Percentiles rank a stretch among this genome's conserved stretches.
Evolutionary conservation across 1,140 invertebrate genomes (phyloP).

Genomic region (Marisa cornuarietis): DNA sequence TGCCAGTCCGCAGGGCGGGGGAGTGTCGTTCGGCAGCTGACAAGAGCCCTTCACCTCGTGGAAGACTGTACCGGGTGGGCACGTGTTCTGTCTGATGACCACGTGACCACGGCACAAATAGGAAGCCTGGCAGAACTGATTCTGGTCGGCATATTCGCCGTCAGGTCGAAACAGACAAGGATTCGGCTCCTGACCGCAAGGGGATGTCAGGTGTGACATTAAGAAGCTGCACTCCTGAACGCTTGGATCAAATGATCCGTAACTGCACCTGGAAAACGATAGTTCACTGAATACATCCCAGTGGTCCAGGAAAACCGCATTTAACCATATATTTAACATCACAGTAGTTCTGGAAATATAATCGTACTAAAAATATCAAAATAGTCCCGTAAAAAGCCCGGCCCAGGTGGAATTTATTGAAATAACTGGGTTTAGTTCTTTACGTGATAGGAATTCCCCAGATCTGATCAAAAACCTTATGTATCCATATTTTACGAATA

Average conservation of each 20-base stretch:
- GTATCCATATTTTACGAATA: too few relatives aligned
- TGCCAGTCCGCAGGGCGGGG: slow-evolving; percentile 30
- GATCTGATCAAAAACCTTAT: too few relatives aligned
- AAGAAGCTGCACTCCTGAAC: slow-evolving; percentile 19
- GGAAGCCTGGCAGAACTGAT: slow-evolving; percentile 24
- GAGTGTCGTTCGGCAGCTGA: slow-evolving; percentile 22
- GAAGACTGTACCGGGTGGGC: slow-evolving; percentile 24
- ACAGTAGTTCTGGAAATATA: too few relatives aligned
- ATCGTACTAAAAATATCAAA: too few relatives aligned
- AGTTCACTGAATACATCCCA: too few relatives aligned
- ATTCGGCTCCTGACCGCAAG: slow-evolving; percentile 31
- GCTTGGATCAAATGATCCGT: slow-evolving; percentile 28
- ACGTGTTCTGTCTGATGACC: slow-evolving; percentile 13
- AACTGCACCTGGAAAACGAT: slow-evolving; percentile 1
- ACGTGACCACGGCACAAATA: slow-evolving; percentile 23
- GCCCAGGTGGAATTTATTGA: too few relatives aligned
- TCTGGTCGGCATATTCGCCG: slow-evolving; percentile 24
- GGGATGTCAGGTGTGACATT: slow-evolving; percentile 6
- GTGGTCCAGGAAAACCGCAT: too few relatives aligned
- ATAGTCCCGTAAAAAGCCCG: too few relatives aligned
- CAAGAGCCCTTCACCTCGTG: slow-evolving; percentile 19
- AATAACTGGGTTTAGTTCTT: too few relatives aligned
- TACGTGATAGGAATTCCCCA: too few relatives aligned
- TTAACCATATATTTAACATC: too few relatives aligned
- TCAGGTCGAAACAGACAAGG: slow-evolving; percentile 21